These are phyloP conservation scores for Paramuricea clavata DNA, from an alignment of 92 coral and sea anemone genomes.

Conservation along the genomic window DNA sequence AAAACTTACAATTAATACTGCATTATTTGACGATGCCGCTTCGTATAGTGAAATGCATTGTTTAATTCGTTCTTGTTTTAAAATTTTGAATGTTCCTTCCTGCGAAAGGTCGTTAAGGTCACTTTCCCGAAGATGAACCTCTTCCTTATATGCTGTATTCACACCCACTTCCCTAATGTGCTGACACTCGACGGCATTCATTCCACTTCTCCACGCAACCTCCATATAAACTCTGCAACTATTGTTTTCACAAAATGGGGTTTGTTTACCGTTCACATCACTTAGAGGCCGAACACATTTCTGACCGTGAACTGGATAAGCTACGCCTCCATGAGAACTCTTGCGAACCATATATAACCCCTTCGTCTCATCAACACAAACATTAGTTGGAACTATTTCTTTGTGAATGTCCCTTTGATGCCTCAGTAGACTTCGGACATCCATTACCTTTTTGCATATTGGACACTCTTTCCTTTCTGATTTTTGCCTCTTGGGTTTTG, in stretches of 20 bases:
- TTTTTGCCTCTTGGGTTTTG: conserved; percentile 7
- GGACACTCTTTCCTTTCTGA: conserved; percentile 43
- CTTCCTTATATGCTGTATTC: conserved; percentile 9
- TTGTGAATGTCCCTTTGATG: conserved; percentile 54
- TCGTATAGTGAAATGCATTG: conserved; percentile 37
- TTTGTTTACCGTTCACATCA: neutral
- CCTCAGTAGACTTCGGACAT: conserved; percentile 54
- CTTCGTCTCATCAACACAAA: conserved; percentile 43
- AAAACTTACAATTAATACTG: conserved; percentile 28
- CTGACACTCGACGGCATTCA: conserved; percentile 63
- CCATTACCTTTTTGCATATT: conserved; percentile 64
- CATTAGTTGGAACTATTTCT: neutral
- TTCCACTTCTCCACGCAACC: conserved; percentile 75
- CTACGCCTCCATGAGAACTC: conserved; percentile 63
- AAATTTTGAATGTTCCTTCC: conserved; percentile 27
- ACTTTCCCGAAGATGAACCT: conserved; percentile 9
- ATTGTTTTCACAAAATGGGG: conserved; percentile 16
- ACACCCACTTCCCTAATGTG: conserved; percentile 48
- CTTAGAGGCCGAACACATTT: conserved; percentile 12
- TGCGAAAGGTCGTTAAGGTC: conserved; percentile 56
- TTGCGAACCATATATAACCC: conserved; percentile 57
- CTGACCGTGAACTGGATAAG: conserved; percentile 63
- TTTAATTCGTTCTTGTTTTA: conserved; percentile 49
- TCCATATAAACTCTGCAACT: conserved; percentile 43
- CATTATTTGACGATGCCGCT: conserved; percentile 11